Evolutionary conservation across 1,140 invertebrate species (phyloP), one percentile per base, ranked within the genome.

Genomic region (Rhynchophorus ferrugineus): DNA sequence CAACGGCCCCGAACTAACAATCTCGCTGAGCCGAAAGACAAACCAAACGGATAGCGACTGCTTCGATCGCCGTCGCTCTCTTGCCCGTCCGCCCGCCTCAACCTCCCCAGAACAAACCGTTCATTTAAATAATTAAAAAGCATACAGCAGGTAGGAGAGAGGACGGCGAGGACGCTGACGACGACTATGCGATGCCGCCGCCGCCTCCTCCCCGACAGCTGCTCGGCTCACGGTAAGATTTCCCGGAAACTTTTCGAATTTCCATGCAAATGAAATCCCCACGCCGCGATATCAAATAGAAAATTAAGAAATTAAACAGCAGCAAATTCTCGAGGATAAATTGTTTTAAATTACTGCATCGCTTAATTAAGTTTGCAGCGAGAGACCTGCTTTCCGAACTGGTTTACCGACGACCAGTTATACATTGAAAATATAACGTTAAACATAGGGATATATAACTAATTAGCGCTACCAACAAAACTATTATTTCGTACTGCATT

Each of bases 51-150:
- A n/a, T n/a, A n/a, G n/a, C n/a, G n/a, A n/a, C n/a, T n/a, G n/a
- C n/a, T n/a, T n/a, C n/a, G n/a, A n/a, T n/a, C n/a, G n/a, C n/a
- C n/a, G n/a, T n/a, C n/a, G n/a, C n/a, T n/a, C n/a, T n/a, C n/a
- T n/a, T n/a, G n/a, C n/a, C n/a, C n/a, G n/a, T n/a, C n/a, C n/a
- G n/a, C n/a, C n/a, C n/a, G n/a, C n/a, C 54, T 55, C 58, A 56
- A 59, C 57, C 55, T 61, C 49, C 60, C 57, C 47, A 60, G 56
- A 58, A 63, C 59, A 60, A 61, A 56, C 57, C 58, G 50, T 58
- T 58, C 59, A 64, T 62, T 64, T 64, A 59, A 64, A 62, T 64
- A 62, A 62, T 62, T 62, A 64, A 62, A 64, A 64, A 58, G 59
- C 56, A 61, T 54, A 61, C 59, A 60, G 56, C 60, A 59, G 61